Evolutionary conservation across 2,113 vertebrate species (phyloP).

Genomic region (Hydrochoerus hydrochaeris): DNA sequence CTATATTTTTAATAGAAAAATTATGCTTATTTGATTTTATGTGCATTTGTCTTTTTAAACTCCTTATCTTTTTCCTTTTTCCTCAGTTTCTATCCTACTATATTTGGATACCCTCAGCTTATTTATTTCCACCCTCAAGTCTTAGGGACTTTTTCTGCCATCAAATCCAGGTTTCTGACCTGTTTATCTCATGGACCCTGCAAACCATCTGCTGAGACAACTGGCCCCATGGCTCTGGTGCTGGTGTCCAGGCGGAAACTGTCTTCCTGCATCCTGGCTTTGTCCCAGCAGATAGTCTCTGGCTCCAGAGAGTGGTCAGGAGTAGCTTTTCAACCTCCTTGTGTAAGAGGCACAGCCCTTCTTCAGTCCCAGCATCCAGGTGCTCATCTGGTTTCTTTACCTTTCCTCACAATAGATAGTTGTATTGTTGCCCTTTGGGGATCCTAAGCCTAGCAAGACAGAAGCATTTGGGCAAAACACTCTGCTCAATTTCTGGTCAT

Average conservation of each 20-base stretch:
- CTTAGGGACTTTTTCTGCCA: neutral
- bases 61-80: neutral
- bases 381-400: neutral
- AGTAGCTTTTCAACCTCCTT: neutral
- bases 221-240: neutral
- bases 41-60: neutral
- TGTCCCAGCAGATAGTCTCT: neutral
- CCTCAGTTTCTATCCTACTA: neutral
- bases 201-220: neutral
- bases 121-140: neutral
- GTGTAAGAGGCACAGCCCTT: neutral
- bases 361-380: neutral
- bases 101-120: neutral
- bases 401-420: neutral
- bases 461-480: neutral
- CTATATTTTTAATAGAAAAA: neutral
- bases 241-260: neutral
- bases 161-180: neutral
- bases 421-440: neutral
- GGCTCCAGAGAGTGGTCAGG: neutral
- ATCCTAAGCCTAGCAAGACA: neutral
- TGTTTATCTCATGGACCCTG: neutral
- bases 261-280: neutral
- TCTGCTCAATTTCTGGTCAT: neutral
- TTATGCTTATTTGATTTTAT: neutral